Conservation (phyloP, 2,888 invertebrate genomes). For the Lochmaea capreae region DNA sequence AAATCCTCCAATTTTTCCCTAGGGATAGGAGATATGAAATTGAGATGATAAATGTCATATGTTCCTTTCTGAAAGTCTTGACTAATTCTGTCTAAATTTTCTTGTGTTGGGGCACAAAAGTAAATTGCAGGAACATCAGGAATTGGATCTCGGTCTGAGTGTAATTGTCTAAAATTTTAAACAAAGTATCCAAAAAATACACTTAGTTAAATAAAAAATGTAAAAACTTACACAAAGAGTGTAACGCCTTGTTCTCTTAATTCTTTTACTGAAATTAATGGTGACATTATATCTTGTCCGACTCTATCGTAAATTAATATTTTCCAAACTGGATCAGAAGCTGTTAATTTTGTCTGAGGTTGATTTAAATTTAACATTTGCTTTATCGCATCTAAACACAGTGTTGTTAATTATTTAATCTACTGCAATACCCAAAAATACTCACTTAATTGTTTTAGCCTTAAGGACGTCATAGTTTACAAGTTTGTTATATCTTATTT, state of each 20-base stretch:
- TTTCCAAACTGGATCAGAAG: constrained; percentile 95
- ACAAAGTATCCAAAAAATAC: constrained; percentile 14
- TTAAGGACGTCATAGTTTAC: constrained; percentile 72
- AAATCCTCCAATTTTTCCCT: constrained; percentile 94
- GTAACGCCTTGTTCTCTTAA: constrained; percentile 96
- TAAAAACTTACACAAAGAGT: constrained; percentile 88
- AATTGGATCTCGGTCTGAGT: constrained; percentile 90
- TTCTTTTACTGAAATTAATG: constrained; percentile 94
- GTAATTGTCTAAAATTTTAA: constrained; percentile 75
- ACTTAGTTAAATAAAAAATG: background rate
- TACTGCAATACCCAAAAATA: background rate
- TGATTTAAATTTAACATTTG: constrained; percentile 96
- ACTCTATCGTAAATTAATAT: constrained; percentile 94
- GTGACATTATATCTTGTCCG: constrained; percentile 98
- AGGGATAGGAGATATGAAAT: constrained; percentile 96
- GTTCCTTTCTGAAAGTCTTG: constrained; percentile 89
- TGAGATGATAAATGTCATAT: constrained; percentile 95
- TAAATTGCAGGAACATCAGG: constrained; percentile 99
- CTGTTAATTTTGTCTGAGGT: constrained; percentile 78
- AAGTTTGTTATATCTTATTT: constrained; percentile 27
- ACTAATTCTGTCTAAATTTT: constrained; percentile 93
- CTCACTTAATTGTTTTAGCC: constrained; percentile 80
- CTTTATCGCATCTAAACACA: constrained; percentile 84
- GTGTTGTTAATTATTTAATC: constrained; percentile 37
- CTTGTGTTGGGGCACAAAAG: constrained; percentile 95